A percentile compares a stretch with the other conserved stretches of the same genome.
Evolutionary conservation across 2,113 vertebrate genomes (phyloP).

Genomic region (Sclerurus mexicanus): DNA sequence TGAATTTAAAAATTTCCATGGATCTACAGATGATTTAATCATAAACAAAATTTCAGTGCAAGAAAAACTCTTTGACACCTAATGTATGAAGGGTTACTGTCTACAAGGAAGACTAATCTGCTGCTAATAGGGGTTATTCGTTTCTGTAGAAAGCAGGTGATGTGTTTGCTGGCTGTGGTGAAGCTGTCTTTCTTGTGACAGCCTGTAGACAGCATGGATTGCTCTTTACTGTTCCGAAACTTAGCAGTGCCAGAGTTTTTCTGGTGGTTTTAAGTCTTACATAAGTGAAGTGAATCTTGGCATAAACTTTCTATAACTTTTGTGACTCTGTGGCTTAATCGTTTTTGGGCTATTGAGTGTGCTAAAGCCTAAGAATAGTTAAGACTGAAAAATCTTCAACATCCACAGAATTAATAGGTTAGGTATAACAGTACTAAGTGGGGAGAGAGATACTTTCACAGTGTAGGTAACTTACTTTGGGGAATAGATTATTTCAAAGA

Average conservation of each 20-base stretch:
- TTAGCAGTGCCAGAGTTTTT: not conserved
- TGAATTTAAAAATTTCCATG: not conserved
- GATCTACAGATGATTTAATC: not conserved
- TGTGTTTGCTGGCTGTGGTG: not conserved
- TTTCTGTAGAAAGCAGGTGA: not conserved
- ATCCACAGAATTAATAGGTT: not conserved
- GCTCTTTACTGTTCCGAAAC: not conserved
- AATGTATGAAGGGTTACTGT: not conserved
- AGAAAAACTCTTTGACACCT: not conserved
- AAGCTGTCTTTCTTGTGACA: not conserved
- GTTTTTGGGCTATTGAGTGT: not conserved
- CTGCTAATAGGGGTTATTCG: not conserved
- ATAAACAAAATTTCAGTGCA: not conserved
- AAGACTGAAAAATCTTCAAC: not conserved
- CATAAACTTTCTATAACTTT: not conserved
- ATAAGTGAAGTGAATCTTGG: not conserved
- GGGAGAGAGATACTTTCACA: not conserved
- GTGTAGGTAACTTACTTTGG: not conserved
- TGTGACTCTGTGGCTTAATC: not conserved
- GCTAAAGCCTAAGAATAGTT: not conserved
- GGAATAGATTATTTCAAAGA: not conserved
- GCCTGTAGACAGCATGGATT: not conserved
- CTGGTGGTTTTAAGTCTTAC: not conserved
- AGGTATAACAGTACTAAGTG: not conserved
- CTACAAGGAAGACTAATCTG: fast-evolving